Evolutionary conservation across 2,113 vertebrate genomes (phyloP), one percentile per base, ranked within the genome.

Genomic region (Ochotona curzoniae): DNA sequence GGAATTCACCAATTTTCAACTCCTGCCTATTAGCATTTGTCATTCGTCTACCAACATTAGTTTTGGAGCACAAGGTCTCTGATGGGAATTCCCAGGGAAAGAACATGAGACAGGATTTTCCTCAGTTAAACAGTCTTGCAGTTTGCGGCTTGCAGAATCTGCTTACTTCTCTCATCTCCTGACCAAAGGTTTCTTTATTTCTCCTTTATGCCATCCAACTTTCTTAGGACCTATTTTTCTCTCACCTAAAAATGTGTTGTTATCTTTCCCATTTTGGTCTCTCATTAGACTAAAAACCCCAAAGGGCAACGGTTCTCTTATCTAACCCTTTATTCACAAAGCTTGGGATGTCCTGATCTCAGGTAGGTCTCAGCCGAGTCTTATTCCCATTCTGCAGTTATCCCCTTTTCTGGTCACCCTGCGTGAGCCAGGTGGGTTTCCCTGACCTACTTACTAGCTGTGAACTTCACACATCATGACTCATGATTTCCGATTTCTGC

Each of bases 71-170:
- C 13, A 17, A 80, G 17, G 11, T 28, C 82, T n/a, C 54, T n/a
- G 30, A 66, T 83, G 70, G 60, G 44, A 64, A 75, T 92, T 87
- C 80, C 73, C 61, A 81, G 10, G 44, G 75, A 57, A 93, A 64
- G 32, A 67, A 63, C 47, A 32, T 13, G 8, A 78, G 54, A 35
- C 8, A 61, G 20, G 17, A 30, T 71, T 84, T 87, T 79, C 26
- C 71, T 6, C 21, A 83, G 30, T 44, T 70, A 21, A 90, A 84
- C 63, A 51, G 30, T 66, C 81, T 66, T 32, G n/a, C 84, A 17
- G 63, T 47, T 63, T 85, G 75, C 38, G 73, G 10, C 2, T 5
- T 25, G 51, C 28, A 11, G 30, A 51, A 81, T 71, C 60, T 75
- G 82, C 13, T 6, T 61, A n/a, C 8, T 5, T 11, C 73, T 67